Evolutionary conservation across 2,888 invertebrate species (phyloP).

Genomic region (Agrochola litura): DNA sequence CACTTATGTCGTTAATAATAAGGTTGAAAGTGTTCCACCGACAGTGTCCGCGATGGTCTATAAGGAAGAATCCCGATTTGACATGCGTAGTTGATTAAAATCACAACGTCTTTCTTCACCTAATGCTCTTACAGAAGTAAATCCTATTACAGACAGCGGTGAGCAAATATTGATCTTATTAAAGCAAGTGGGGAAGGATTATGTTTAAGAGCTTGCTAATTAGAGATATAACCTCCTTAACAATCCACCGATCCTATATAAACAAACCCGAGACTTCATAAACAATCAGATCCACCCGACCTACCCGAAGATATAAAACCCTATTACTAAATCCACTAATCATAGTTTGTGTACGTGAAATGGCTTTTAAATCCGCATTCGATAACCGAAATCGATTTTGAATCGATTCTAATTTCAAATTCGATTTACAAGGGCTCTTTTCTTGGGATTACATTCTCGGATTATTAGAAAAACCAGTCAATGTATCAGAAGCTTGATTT

Average conservation of each 20-base stretch:
- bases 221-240: slow-evolving; percentile 85
- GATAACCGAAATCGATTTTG: slow-evolving; percentile 35
- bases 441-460: slow-evolving; percentile 21
- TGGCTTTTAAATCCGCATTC: slow-evolving; percentile 45
- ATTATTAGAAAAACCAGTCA: slow-evolving; percentile 36
- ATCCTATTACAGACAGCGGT: slow-evolving; percentile 68
- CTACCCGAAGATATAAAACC: slow-evolving; percentile 69
- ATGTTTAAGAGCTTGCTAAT: slow-evolving; percentile 86
- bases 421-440: slow-evolving; percentile 39
- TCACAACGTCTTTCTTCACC: slow-evolving; percentile 36
- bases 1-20: too few relatives aligned
- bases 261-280: slow-evolving; percentile 81
- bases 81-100: slow-evolving; percentile 32
- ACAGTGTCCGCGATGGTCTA: too few relatives aligned
- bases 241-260: slow-evolving; percentile 84
- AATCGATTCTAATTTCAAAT: slow-evolving; percentile 13
- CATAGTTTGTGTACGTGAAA: slow-evolving; percentile 53
- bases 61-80: neutral
- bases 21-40: too few relatives aligned
- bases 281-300: slow-evolving; percentile 68
- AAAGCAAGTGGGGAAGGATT: slow-evolving; percentile 81
- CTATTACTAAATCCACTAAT: slow-evolving; percentile 54
- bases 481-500: slow-evolving; percentile 41
- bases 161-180: slow-evolving; percentile 80
- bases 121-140: slow-evolving; percentile 61